Evolutionary conservation across 2,888 invertebrate genomes (phyloP).

Genomic region (Oscheius sp.): DNA sequence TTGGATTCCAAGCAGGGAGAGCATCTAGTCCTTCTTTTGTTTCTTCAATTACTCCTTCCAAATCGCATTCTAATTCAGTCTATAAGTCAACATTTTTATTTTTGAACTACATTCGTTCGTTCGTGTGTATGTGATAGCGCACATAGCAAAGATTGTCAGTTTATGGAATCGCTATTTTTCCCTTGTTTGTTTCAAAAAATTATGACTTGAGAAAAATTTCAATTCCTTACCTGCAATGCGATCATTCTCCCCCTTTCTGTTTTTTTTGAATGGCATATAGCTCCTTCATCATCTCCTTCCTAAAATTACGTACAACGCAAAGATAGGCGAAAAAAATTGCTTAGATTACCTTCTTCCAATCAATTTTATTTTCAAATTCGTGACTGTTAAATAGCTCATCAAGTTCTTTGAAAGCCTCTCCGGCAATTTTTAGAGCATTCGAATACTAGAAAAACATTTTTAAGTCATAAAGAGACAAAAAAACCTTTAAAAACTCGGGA

Average conservation of each 20-base stretch:
- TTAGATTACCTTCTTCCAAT: conserved; percentile 8
- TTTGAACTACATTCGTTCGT: too few species aligned
- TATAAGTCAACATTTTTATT: background rate
- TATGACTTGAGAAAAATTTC: too few species aligned
- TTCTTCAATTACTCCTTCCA: background rate
- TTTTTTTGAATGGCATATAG: background rate
- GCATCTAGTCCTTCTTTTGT: conserved; percentile 10
- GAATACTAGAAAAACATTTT: conserved; percentile 10
- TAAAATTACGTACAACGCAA: background rate
- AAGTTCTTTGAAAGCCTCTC: conserved; percentile 10
- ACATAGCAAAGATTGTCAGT: too few species aligned
- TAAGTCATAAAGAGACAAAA: background rate
- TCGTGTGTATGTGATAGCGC: too few species aligned
- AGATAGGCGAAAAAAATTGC: background rate
- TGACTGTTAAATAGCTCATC: background rate
- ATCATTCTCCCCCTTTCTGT: background rate
- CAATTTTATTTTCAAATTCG: conserved; percentile 5
- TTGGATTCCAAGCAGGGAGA: conserved; percentile 15
- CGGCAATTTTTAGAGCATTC: background rate
- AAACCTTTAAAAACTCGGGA: background rate
- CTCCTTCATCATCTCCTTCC: conserved; percentile 11
- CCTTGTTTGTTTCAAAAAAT: too few species aligned
- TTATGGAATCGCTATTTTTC: too few species aligned
- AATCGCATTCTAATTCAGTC: conserved; percentile 1
- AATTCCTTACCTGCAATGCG: background rate